Conservation (phyloP, 2,113 vertebrate species). For the Murina feae region DNA sequence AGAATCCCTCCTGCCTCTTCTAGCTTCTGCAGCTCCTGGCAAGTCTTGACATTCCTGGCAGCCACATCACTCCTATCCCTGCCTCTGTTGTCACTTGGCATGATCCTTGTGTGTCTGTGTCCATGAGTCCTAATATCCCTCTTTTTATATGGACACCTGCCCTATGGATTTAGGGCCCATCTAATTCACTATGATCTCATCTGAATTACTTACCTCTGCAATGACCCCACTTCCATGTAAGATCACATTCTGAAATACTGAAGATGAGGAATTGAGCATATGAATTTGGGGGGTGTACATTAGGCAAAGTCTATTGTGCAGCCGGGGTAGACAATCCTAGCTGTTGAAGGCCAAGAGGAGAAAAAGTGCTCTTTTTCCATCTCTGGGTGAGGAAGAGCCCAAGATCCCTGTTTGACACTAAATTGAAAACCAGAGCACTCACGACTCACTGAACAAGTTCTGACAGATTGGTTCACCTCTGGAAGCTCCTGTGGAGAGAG, state of each 20-base stretch:
- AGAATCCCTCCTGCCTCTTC: too few species aligned
- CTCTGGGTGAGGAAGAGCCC: neutral
- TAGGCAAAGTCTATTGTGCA: rapidly evolving
- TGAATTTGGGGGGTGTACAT: neutral
- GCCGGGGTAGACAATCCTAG: neutral
- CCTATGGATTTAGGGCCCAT: neutral
- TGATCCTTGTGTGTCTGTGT: too few species aligned
- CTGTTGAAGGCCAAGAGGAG: neutral
- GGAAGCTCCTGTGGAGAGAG: neutral
- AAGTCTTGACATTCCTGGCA: neutral
- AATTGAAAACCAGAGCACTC: neutral
- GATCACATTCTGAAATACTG: neutral
- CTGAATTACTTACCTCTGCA: neutral
- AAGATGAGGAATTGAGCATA: neutral
- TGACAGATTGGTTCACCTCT: rapidly evolving
- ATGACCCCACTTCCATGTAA: neutral
- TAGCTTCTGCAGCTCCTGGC: neutral
- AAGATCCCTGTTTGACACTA: neutral
- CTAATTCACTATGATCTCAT: neutral
- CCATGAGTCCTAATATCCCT: neutral
- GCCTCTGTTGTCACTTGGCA: too few species aligned
- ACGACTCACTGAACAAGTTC: neutral
- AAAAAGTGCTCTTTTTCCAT: neutral
- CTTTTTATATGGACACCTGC: neutral
- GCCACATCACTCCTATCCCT: neutral